Evolutionary conservation across 2,113 vertebrate genomes (phyloP).

Genomic region (Chaetodon trifascialis): DNA sequence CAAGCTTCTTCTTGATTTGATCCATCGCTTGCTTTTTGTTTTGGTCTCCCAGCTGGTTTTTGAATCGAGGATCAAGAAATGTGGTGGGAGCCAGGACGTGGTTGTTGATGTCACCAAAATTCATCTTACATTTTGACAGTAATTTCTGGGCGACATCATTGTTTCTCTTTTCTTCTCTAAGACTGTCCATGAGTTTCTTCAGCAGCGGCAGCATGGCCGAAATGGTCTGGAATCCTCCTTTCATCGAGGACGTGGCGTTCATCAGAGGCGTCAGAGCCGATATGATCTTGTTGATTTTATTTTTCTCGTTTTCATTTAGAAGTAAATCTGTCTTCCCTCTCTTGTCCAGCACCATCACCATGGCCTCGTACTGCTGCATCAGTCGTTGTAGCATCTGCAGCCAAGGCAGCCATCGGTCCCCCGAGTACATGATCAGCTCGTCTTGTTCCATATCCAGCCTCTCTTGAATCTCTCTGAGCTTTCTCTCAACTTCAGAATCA

Average conservation of each 20-base stretch:
- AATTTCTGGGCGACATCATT: not conserved
- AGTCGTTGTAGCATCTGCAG: not conserved
- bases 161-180: not conserved
- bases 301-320: not conserved
- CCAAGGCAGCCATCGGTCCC: not conserved
- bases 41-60: not conserved
- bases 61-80: constrained; percentile 19
- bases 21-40: not conserved
- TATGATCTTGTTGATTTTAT: not conserved
- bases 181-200: not conserved
- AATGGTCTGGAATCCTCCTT: constrained; percentile 5
- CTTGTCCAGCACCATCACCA: not conserved
- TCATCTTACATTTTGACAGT: not conserved
- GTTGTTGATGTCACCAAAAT: not conserved
- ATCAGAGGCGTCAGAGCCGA: not conserved
- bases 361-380: not conserved
- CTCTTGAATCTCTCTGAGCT: not conserved
- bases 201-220: constrained; percentile 11
- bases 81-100: not conserved
- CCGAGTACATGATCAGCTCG: not conserved
- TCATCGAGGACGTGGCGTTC: not conserved
- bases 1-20: not conserved
- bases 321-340: not conserved
- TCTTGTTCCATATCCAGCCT: accelerated
- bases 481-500: not conserved